Evolutionary conservation across 1,140 invertebrate species (phyloP).

Genomic region (Drosophila malerkotliana): DNA sequence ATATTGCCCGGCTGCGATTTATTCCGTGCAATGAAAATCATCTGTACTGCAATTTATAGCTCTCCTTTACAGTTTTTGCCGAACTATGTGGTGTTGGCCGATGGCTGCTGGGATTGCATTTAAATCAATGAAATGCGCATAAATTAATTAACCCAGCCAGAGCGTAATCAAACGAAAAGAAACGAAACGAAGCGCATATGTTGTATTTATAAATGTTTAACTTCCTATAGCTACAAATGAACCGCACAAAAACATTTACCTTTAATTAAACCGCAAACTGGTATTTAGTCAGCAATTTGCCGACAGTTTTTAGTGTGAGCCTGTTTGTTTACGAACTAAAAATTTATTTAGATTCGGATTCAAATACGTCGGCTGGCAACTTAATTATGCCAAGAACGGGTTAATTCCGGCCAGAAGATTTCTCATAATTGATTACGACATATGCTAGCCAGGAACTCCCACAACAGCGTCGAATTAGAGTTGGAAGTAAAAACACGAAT

Average conservation of each 20-base stretch:
- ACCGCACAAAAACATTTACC: constrained; percentile 51
- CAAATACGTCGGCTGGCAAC: constrained; percentile 21
- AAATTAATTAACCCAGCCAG: constrained; percentile 66
- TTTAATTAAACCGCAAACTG: constrained; percentile 71
- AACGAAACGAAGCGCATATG: constrained; percentile 9
- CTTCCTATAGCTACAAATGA: constrained; percentile 37
- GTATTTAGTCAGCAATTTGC: constrained; percentile 62
- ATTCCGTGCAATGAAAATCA: constrained; percentile 31
- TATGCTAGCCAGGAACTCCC: constrained; percentile 28
- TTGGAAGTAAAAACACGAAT: no score
- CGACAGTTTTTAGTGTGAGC: constrained; percentile 22
- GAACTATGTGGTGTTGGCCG: constrained; percentile 19
- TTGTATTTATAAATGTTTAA: constrained; percentile 56
- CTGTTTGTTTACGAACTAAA: constrained; percentile 30
- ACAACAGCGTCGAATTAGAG: constrained; percentile 15
- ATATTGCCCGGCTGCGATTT: constrained; percentile 23
- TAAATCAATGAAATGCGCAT: constrained; percentile 77
- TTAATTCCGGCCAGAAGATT: constrained; percentile 34
- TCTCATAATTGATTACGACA: constrained; percentile 44
- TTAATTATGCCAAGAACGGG: constrained; percentile 69
- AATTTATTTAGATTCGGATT: constrained; percentile 58
- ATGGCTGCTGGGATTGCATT: constrained; percentile 33
- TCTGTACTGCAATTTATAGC: constrained; percentile 33
- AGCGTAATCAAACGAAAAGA: constrained; percentile 33
- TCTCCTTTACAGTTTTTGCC: constrained; percentile 20